Percentiles rank a stretch among this genome's conserved stretches.
These are phyloP conservation scores for Apis cerana DNA, from an alignment of 1,140 invertebrate genomes.

Conservation along the genomic window DNA sequence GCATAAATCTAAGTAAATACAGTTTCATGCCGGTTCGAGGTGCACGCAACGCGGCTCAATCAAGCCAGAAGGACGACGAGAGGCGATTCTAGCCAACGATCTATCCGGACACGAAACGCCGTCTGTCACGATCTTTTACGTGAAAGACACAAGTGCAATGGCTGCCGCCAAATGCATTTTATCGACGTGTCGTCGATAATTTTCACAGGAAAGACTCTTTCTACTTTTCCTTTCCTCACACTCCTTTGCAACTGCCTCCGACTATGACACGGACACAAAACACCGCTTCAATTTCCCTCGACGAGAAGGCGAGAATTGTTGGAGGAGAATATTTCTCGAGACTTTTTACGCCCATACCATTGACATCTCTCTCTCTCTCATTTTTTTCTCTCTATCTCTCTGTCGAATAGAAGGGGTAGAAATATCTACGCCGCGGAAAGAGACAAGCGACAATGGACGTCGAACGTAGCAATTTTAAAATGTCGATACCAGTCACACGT, in stretches of 20 bases:
- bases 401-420: neutral
- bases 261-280: neutral
- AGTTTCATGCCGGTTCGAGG: conserved; percentile 1
- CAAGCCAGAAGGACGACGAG: conserved; percentile 7
- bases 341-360: conserved; percentile 38
- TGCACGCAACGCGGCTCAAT: conserved; percentile 17
- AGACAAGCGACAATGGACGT: conserved; percentile 65
- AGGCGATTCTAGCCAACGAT: conserved; percentile 19
- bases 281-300: conserved; percentile 43
- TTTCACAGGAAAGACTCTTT: conserved; percentile 32
- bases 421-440: conserved; percentile 29
- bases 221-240: neutral
- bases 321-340: conserved; percentile 19
- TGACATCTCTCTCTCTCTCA: neutral
- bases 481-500: conserved; percentile 68
- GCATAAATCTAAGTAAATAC: conserved; percentile 26
- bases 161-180: conserved; percentile 53
- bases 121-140: conserved; percentile 17
- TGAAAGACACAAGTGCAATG: conserved; percentile 10
- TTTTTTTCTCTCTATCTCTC: too few species aligned
- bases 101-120: conserved; percentile 7
- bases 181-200: conserved; percentile 61
- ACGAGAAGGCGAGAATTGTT: conserved; percentile 6
- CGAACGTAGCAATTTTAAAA: conserved; percentile 69
- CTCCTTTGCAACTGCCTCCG: conserved; percentile 13